Base-by-base conservation (phyloP, 2,113 vertebrate genomes). In the Ia io region DNA sequence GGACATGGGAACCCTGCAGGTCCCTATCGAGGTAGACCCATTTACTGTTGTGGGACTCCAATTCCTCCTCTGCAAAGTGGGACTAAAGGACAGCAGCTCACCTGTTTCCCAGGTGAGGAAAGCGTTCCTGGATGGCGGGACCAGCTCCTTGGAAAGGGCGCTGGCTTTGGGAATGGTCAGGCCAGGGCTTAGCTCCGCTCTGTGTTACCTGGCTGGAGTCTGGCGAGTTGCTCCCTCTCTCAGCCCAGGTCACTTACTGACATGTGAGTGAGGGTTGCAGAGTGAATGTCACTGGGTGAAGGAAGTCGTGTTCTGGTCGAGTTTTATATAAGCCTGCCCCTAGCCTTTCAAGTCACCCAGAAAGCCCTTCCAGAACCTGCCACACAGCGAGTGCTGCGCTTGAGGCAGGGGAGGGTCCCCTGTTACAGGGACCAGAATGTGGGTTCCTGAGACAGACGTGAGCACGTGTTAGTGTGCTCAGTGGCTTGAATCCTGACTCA, bases 191-290 rank as follows among this genome's bases (percentile, higher is more conserved):
- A 25, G 71, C 49, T 59, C 35, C 88, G n/a, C 23, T 86, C 74
- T 79, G 78, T 2, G 6, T 49, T 80, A 63, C n/a, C 65, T 61
- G 1, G 2, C 37, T 16, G 51, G 35, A 49, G 8, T n/a, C 40
- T 63, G 32, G 22, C 53, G 44, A 89, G 10, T 17, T 37, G 1
- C 30, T 69, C 35, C 6, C 3, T 70, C 32, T 13, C 11, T 70
- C 40, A 40, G 61, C 25, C n/a, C 61, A n/a, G 18, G 30, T 59
- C 51, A 86, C 69, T 59, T 59, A 35, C 9, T 70, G 32, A 35
- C 14, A 18, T 20, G 7, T 28, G 59, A 65, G 6, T 16, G 6
- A 65, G 40, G 16, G 8, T 14, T 6, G 6, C 0, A 8, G 14
- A 14, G 13, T 82, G 51, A 44, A 10, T 28, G 10, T 10, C 59